phyloP scores from a whole-genome alignment of 2,888 invertebrate species.

The Serrognathus titanus region DNA sequence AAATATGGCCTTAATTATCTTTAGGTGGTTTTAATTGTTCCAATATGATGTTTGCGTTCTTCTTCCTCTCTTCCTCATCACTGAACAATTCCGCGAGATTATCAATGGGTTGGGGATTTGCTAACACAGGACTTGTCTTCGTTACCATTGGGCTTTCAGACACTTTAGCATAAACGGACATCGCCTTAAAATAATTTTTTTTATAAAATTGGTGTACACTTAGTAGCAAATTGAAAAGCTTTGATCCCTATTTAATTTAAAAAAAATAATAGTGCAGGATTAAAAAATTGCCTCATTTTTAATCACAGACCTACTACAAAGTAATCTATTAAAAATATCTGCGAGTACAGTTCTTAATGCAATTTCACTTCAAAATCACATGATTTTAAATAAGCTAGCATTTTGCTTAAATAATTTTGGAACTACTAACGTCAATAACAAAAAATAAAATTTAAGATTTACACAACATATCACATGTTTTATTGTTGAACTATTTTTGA shows the following conservation, averaged over 20 bases:
- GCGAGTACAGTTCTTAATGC: too few relatives aligned
- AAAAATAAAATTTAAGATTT: too few relatives aligned
- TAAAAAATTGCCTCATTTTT: too few relatives aligned
- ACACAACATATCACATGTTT: too few relatives aligned
- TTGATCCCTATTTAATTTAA: neutral
- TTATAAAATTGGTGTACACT: neutral
- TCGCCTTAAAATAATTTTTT: slow-evolving; percentile 59
- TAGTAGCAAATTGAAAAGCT: slow-evolving; percentile 9
- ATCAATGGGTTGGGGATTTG: slow-evolving; percentile 23
- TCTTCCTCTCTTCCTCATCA: slow-evolving; percentile 43
- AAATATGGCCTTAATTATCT: slow-evolving; percentile 20
- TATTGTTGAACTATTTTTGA: too few relatives aligned
- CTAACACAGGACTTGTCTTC: neutral
- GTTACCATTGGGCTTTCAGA: slow-evolving; percentile 34
- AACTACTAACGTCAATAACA: too few relatives aligned
- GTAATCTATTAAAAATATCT: too few relatives aligned
- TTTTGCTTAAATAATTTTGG: too few relatives aligned
- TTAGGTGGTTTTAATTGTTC: slow-evolving; percentile 21
- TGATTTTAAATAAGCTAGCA: too few relatives aligned
- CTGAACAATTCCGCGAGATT: slow-evolving; percentile 45
- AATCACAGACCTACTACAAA: too few relatives aligned
- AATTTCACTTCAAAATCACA: too few relatives aligned
- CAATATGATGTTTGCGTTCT: slow-evolving; percentile 19
- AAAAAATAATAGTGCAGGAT: too few relatives aligned
- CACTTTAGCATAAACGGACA: slow-evolving; percentile 61